phyloP scores from a whole-genome alignment of 2,888 invertebrate genomes.

The Notocelia uddmanniana region DNA sequence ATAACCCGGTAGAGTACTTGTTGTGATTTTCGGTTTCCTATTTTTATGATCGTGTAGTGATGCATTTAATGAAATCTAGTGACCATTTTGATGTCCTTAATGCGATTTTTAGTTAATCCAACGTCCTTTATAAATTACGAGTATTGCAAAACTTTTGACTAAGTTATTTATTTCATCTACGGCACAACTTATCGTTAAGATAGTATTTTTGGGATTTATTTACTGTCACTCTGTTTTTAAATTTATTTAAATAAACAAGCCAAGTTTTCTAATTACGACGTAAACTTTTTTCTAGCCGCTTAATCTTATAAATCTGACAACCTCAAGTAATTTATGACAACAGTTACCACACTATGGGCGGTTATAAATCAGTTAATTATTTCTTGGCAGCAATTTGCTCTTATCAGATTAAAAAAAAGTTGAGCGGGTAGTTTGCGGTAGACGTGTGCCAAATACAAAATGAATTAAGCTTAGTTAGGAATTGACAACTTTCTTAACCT shows the following conservation, averaged over 20 bases:
- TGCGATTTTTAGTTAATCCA: background rate
- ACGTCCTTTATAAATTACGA: background rate
- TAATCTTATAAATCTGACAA: slow-evolving; percentile 14
- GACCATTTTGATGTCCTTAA: slow-evolving; percentile 21
- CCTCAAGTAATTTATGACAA: slow-evolving; percentile 18
- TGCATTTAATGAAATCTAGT: slow-evolving; percentile 29
- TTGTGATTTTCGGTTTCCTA: slow-evolving; percentile 31
- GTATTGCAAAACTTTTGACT: background rate
- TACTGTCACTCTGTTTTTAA: background rate
- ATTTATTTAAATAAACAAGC: background rate
- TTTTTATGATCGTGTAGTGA: slow-evolving; percentile 32
- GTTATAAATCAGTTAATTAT: slow-evolving; percentile 53
- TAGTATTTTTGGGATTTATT: background rate
- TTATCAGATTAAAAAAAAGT: slow-evolving; percentile 41
- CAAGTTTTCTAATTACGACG: background rate
- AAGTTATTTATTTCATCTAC: background rate
- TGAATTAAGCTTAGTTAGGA: slow-evolving; percentile 41
- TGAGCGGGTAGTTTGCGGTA: slow-evolving; percentile 47
- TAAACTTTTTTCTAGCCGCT: background rate
- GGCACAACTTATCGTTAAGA: too few species aligned
- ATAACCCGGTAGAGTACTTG: background rate
- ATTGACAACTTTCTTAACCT: background rate
- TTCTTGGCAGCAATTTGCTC: slow-evolving; percentile 57
- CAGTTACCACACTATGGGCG: slow-evolving; percentile 4
- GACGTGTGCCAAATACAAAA: slow-evolving; percentile 58